Base-by-base conservation (phyloP, 92 coral and sea anemone species). In the Bergia sp. region DNA sequence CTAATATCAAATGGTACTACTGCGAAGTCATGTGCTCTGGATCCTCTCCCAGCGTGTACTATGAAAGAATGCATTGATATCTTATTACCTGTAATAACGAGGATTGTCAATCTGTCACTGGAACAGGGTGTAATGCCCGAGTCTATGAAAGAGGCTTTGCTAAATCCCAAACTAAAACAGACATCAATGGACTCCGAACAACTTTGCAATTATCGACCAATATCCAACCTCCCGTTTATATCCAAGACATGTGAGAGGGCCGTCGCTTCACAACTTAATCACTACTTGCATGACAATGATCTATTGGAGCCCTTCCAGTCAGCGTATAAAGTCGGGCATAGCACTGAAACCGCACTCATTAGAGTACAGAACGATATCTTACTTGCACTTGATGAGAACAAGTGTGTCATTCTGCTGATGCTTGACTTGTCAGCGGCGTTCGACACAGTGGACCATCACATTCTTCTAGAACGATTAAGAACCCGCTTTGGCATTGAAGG, bases 351-450 rank as follows among this genome's bases (percentile, higher is more conserved):
- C 37, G 90, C 90, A 49, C 71, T 88, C 23, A 13, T 72, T 40
- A 79, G 87, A 88, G 90, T 88, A 16, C 86, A 88, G 79, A 88
- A 88, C 76, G 90, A 88, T 80, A 81, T 88, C 80, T 55, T 80
- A 15, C 45, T 38, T 5, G 85, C 87, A 20, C 77, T 88, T 50
- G 90, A 88, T 66, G 74, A 88, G 21, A 21, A 79, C 42, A 50
- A 79, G 20, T 88, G 90, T 44, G 90, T 88, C 72, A 37, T 88
- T 55, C 76, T 88, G 57, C 80, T 85, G 50, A 39, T 85, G 16
- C 64, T 87, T 20, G 85, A 87, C 73, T 47, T 87, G 41, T 88
- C 91, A 39, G 87, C 87, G 44, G 91, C 87, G 11, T 80, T 80
- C 55, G 91, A 88, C 66, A 88, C 88, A 37, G 91, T 80, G 3